A percentile compares a stretch with the other conserved stretches of the same genome.
Conservation (phyloP, 1,140 invertebrate genomes). For the Euwallacea fornicatus region DNA sequence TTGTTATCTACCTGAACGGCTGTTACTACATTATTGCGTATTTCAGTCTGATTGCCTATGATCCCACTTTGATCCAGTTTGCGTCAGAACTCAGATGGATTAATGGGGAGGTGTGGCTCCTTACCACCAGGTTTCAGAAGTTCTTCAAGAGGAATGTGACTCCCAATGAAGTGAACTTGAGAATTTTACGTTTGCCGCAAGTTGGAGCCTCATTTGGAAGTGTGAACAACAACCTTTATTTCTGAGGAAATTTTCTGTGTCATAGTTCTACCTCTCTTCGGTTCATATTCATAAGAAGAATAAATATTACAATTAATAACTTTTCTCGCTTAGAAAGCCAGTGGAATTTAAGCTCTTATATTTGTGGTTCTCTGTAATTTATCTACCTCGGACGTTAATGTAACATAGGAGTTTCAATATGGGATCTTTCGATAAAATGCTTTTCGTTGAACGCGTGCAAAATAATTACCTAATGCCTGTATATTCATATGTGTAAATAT, state of each 20-base stretch:
- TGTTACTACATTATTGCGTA: background rate
- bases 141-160: constrained; percentile 68
- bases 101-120: constrained; percentile 69
- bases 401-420: no score
- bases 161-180: constrained; percentile 62
- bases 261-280: no score
- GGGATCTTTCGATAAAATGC: no score
- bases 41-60: constrained; percentile 68
- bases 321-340: no score
- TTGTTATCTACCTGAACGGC: background rate
- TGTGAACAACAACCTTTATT: constrained; percentile 39
- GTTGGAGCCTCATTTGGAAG: background rate
- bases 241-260: constrained; percentile 3
- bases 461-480: no score
- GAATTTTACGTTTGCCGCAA: constrained; percentile 55
- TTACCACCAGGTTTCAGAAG: constrained; percentile 75
- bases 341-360: no score
- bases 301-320: no score
- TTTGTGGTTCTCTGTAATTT: no score
- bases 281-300: no score
- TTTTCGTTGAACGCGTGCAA: no score
- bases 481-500: no score
- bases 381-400: no score
- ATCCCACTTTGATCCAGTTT: constrained; percentile 71
- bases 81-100: constrained; percentile 69